Evolutionary conservation across 2,113 vertebrate genomes (phyloP).

Genomic region (Oncorhynchus masou): DNA sequence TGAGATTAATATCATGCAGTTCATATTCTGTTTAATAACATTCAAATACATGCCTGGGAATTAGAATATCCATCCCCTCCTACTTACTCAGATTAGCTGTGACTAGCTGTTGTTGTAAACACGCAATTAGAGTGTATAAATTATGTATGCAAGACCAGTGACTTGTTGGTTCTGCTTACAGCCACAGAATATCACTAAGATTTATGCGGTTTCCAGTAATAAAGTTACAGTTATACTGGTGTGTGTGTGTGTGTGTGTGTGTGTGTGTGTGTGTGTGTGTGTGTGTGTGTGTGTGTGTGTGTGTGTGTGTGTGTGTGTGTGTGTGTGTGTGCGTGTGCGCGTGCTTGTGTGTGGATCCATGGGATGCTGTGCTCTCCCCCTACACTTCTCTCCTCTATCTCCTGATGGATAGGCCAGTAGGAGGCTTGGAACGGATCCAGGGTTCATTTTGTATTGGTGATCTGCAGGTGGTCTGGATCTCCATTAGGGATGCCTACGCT

Average conservation of each 20-base stretch:
- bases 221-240: conserved; percentile 17
- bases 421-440: conserved; percentile 41
- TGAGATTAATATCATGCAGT: neutral
- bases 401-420: conserved; percentile 46
- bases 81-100: conserved; percentile 23
- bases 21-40: neutral
- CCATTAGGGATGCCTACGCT: conserved; percentile 22
- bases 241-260: conserved; percentile 10
- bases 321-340: conserved; percentile 18
- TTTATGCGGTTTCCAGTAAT: conserved; percentile 20
- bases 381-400: neutral
- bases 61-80: conserved; percentile 28
- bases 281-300: conserved; percentile 12
- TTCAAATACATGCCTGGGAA: conserved; percentile 36
- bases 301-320: conserved; percentile 13
- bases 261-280: neutral
- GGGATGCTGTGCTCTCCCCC: conserved; percentile 12
- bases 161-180: conserved; percentile 6
- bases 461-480: conserved; percentile 62
- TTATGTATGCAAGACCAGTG: conserved; percentile 7
- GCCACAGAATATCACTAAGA: conserved; percentile 14
- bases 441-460: conserved; percentile 47
- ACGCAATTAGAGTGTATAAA: conserved; percentile 36
- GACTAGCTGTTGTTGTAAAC: conserved; percentile 7
- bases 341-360: conserved; percentile 3